Evolutionary conservation across 2,888 invertebrate species (phyloP).

Genomic region (Erebia ligea): DNA sequence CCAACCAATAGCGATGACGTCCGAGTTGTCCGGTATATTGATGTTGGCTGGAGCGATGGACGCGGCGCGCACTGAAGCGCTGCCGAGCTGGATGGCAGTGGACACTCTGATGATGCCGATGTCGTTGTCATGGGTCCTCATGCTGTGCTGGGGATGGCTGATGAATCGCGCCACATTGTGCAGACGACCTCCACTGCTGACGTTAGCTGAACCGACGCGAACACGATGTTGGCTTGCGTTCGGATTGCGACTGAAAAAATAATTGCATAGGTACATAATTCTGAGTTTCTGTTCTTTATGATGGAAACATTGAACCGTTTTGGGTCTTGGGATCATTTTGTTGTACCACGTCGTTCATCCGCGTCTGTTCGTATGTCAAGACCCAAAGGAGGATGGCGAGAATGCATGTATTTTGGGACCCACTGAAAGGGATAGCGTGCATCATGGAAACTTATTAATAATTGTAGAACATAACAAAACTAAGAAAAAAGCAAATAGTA

Average conservation of each 20-base stretch:
- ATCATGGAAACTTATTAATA: no score
- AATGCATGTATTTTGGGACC: no score
- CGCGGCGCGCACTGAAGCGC: not conserved
- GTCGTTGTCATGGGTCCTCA: slow-evolving; percentile 8
- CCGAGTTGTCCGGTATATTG: not conserved
- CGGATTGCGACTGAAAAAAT: not conserved
- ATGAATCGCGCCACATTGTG: slow-evolving; percentile 7
- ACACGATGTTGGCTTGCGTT: not conserved
- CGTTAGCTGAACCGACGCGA: not conserved
- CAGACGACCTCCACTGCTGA: not conserved
- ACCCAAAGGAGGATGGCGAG: no score
- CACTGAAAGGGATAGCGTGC: no score
- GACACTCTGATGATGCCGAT: not conserved
- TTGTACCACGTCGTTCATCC: no score
- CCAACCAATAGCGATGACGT: slow-evolving; percentile 3
- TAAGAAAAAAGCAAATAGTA: no score
- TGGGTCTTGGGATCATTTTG: no score
- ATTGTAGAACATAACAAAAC: no score
- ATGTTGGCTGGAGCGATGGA: not conserved
- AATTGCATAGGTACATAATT: no score
- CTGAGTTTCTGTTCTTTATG: no score
- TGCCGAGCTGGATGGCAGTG: slow-evolving; percentile 1
- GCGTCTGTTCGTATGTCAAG: no score
- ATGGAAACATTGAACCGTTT: no score
- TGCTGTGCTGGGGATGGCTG: slow-evolving; percentile 8